Percentiles rank a stretch among this genome's conserved stretches.
phyloP scores from a whole-genome alignment of 2,888 invertebrate species.

The Rhimphoctona megacephalus region DNA sequence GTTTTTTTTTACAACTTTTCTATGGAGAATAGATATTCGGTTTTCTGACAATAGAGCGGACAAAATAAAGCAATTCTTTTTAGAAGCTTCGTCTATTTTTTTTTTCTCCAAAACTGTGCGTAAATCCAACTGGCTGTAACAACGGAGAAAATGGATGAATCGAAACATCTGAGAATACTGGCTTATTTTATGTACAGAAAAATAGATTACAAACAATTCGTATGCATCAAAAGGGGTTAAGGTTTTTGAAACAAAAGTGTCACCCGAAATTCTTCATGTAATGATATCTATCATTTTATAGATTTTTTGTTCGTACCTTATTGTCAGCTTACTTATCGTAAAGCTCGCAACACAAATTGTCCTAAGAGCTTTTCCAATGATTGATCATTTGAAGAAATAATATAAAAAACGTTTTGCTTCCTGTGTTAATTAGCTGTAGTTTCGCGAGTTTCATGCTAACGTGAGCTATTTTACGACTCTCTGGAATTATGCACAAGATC shows the following conservation, averaged over 20 bases:
- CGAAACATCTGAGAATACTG: not conserved
- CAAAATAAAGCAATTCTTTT: too few species aligned
- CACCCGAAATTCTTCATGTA: not conserved
- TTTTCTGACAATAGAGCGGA: too few species aligned
- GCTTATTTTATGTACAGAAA: not conserved
- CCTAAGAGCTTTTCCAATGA: constrained; percentile 7
- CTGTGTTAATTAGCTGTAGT: constrained; percentile 58
- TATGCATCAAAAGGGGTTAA: not conserved
- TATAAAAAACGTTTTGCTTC: constrained; percentile 52
- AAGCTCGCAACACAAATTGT: constrained; percentile 24
- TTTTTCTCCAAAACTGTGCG: too few species aligned
- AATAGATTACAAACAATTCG: not conserved
- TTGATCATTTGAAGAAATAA: constrained; percentile 29
- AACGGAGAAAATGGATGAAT: not conserved
- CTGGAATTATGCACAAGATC: not conserved
- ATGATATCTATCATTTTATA: not conserved
- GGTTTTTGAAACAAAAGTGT: not conserved
- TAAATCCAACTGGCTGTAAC: too few species aligned
- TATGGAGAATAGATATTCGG: too few species aligned
- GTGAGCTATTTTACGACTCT: not conserved
- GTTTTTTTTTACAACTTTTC: too few species aligned
- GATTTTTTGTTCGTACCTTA: constrained; percentile 7
- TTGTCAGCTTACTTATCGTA: constrained; percentile 6
- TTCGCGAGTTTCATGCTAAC: constrained; percentile 21
- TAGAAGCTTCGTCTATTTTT: too few species aligned